phyloP scores from a whole-genome alignment of 2,797 vertebrate genomes.

The Melanotaenia pygmaea region DNA sequence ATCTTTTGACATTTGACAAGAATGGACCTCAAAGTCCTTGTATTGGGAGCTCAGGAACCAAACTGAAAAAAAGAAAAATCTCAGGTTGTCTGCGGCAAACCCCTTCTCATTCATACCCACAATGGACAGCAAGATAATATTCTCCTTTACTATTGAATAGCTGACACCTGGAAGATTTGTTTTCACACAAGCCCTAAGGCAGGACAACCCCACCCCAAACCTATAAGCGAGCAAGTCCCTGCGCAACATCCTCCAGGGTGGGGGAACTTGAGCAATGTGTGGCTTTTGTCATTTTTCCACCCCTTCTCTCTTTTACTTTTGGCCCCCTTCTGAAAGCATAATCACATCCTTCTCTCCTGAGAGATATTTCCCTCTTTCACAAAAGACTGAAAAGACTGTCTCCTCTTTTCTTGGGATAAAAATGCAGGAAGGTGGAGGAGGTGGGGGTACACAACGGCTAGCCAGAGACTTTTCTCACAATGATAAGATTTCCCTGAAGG shows the following conservation, averaged over 20 bases:
- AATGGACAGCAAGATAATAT: slow-evolving; percentile 75
- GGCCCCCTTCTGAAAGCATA: slow-evolving; percentile 69
- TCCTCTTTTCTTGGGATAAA: slow-evolving; percentile 65
- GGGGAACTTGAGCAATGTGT: slow-evolving; percentile 73
- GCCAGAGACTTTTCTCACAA: slow-evolving; percentile 76
- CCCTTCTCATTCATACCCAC: slow-evolving; percentile 66
- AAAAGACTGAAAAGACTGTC: slow-evolving; percentile 73
- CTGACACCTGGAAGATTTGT: slow-evolving; percentile 82
- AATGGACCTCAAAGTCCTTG: slow-evolving; percentile 54
- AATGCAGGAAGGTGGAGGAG: slow-evolving; percentile 23
- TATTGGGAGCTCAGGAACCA: slow-evolving; percentile 43
- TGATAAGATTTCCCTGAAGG: slow-evolving; percentile 74
- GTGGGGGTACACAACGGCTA: slow-evolving; percentile 11
- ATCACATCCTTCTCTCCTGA: slow-evolving; percentile 78
- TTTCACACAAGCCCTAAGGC: slow-evolving; percentile 78
- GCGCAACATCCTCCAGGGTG: slow-evolving; percentile 74
- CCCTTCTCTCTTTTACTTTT: slow-evolving; percentile 52
- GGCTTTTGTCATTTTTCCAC: slow-evolving; percentile 66
- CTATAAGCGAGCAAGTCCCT: slow-evolving; percentile 70
- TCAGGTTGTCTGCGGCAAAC: slow-evolving; percentile 73
- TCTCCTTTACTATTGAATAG: slow-evolving; percentile 66
- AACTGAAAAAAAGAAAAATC: slow-evolving; percentile 48
- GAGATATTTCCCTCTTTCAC: slow-evolving; percentile 72
- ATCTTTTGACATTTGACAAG: slow-evolving; percentile 10
- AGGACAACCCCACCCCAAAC: slow-evolving; percentile 75